Conservation (phyloP, 2,113 vertebrate genomes). For the Meleagris gallopavo region DNA sequence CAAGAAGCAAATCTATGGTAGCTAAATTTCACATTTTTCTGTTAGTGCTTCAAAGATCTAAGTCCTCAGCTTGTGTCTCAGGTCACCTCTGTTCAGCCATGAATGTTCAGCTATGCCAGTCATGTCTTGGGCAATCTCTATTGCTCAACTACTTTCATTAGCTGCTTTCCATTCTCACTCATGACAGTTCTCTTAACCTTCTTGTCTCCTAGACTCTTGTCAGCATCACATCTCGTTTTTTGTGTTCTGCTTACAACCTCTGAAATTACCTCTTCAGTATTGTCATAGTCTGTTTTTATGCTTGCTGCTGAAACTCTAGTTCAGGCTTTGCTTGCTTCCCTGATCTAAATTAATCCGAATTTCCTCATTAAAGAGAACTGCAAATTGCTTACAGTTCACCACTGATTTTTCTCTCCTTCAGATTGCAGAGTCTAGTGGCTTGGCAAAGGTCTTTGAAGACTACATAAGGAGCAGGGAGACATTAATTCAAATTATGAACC, state of each 20-base stretch:
- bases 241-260: not conserved
- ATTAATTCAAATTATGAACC: not conserved
- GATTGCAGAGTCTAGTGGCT: not conserved
- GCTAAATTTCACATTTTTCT: not conserved
- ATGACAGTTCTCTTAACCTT: not conserved
- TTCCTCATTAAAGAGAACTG: not conserved
- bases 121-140: not conserved
- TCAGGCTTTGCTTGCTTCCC: not conserved
- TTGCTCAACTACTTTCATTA: not conserved
- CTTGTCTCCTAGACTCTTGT: not conserved
- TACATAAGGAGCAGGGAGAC: not conserved
- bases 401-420: not conserved
- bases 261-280: not conserved
- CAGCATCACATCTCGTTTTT: not conserved
- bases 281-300: not conserved
- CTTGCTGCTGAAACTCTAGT: not conserved
- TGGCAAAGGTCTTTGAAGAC: not conserved
- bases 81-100: not conserved
- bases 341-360: not conserved
- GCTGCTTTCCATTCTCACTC: not conserved
- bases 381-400: not conserved
- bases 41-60: not conserved
- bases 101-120: not conserved
- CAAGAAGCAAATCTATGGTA: not conserved
- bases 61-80: not conserved